Evolutionary conservation across 2,113 vertebrate genomes (phyloP), one percentile per base, ranked within the genome.

Genomic region (Protobothrops mucrosquamatus): DNA sequence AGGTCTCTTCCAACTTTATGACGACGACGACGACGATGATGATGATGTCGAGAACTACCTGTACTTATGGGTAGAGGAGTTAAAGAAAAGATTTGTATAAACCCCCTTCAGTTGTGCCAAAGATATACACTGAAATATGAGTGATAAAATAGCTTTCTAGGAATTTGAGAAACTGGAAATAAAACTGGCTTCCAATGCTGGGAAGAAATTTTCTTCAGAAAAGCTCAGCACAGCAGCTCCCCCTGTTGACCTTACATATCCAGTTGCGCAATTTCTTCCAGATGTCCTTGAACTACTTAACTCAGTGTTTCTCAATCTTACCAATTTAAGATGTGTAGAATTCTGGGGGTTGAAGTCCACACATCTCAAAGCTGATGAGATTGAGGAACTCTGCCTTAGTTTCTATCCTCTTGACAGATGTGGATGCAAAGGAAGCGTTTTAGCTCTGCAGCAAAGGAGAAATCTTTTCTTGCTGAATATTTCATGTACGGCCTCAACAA

Each of bases 221-320:
- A 89, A 89, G 43, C 87, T 57, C 39, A 51, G 88, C 22, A 23
- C 92, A 89, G 26, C 88, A 89, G 69, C 69, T 85, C 92, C 92
- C 92, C 88, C 92, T 89, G 22, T 3, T 85, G 92, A 48, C 18
- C 74, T 59, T 48, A 18, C 43, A 81, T 14, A 10, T 29, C 7
- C 20, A 59, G 3, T 46, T 85, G 54, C 54, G 39, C 0, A 1
- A 24, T 89, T 29, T 89, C 48, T 89, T 89, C 56, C 43, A 48
- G 8, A 12, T n/a, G 91, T 56, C 91, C 87, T 92, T 81, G 87
- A 89, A 89, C 43, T 24, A 26, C 7, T 64, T 48, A 14, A 23
- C 46, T 81, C 26, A 12, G 11, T 64, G 61, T 64, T 64, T n/a
- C 10, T 64, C 61, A n/a, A 14, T 29, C 1, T 11, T 14, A 64